Conservation (phyloP, 92 coral and sea anemone species). For the Bergia puertoricense region DNA sequence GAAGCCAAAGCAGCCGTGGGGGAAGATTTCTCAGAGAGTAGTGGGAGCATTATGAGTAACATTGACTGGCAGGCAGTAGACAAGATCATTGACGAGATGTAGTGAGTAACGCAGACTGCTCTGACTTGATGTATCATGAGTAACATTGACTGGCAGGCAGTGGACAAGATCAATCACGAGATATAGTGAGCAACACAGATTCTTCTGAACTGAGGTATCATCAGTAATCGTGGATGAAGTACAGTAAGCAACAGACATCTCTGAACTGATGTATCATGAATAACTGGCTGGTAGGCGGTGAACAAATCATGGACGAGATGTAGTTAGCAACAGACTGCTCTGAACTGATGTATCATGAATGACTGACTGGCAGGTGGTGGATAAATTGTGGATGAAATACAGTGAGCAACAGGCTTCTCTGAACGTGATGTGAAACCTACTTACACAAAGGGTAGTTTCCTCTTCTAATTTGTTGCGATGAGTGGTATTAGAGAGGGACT, state of each 20-base stretch:
- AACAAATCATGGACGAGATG: neutral
- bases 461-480: no score
- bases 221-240: constrained; percentile 66
- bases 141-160: constrained; percentile 85
- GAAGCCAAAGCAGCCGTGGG: constrained; percentile 97
- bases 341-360: constrained; percentile 54
- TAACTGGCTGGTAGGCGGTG: no score
- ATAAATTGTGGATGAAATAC: constrained; percentile 66
- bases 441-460: no score
- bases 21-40: constrained; percentile 90
- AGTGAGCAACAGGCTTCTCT: neutral
- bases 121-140: constrained; percentile 23
- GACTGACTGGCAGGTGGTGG: constrained; percentile 85
- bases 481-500: no score
- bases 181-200: constrained; percentile 6
- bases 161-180: constrained; percentile 69
- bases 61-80: constrained; percentile 81
- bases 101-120: neutral
- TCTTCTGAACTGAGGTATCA: no score
- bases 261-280: no score
- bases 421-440: neutral
- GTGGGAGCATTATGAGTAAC: constrained; percentile 71
- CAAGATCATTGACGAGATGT: constrained; percentile 64
- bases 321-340: neutral
- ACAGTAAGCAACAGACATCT: no score